Evolutionary conservation across 2,113 vertebrate genomes (phyloP).

Genomic region (Rhineura floridana): DNA sequence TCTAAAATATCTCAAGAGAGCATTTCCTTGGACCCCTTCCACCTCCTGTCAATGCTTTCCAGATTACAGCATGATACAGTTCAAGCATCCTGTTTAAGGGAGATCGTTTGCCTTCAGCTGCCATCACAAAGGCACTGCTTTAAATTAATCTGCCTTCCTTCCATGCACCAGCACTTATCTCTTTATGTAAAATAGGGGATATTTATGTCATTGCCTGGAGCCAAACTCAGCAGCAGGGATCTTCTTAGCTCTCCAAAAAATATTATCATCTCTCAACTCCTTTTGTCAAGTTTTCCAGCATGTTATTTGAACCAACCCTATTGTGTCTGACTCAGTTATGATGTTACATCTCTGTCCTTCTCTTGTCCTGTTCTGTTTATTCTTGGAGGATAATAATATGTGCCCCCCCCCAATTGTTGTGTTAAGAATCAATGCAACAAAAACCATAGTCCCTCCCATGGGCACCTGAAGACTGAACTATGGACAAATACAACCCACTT

Average conservation of each 20-base stretch:
- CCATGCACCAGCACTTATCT: slow-evolving; percentile 20
- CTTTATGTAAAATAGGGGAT: slow-evolving; percentile 23
- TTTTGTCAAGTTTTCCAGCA: neutral
- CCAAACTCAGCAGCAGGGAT: neutral
- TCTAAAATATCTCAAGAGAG: neutral
- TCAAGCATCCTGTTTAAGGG: slow-evolving; percentile 4
- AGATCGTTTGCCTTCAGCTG: slow-evolving; percentile 14
- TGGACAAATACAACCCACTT: neutral
- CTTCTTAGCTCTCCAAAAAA: neutral
- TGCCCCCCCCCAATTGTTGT: neutral
- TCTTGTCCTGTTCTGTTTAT: neutral
- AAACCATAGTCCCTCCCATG: neutral
- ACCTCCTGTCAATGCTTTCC: neutral
- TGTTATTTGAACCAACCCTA: neutral
- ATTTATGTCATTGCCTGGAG: slow-evolving; percentile 24
- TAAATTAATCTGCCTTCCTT: slow-evolving; percentile 30
- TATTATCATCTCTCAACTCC: neutral
- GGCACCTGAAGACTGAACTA: neutral
- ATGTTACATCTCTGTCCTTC: neutral
- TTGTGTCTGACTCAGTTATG: neutral
- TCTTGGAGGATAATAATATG: neutral
- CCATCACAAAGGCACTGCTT: neutral
- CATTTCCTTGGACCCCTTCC: neutral
- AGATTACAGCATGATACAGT: neutral
- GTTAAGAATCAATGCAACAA: neutral